Evolutionary conservation across 2,888 invertebrate genomes (phyloP).

Genomic region (Phytoseiulus persimilis): DNA sequence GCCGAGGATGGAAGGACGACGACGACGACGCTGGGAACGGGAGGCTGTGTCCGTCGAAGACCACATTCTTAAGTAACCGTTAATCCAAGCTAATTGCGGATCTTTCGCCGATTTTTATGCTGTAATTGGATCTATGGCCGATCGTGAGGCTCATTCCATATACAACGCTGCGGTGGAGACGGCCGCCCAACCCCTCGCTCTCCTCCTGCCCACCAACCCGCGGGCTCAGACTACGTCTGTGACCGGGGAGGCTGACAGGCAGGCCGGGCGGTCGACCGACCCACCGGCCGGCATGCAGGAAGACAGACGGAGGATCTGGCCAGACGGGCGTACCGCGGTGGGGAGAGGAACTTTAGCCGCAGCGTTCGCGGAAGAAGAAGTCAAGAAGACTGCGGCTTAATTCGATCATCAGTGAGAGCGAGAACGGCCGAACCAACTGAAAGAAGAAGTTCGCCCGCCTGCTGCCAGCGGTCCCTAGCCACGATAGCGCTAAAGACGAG

Average conservation of each 20-base stretch:
- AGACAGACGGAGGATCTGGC: background rate
- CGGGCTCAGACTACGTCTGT: background rate
- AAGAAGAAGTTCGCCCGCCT: background rate
- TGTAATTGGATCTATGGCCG: constrained; percentile 33
- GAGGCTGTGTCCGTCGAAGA: background rate
- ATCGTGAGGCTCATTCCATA: constrained; percentile 34
- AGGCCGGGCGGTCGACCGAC: background rate
- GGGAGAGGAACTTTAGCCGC: background rate
- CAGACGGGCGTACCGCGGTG: background rate
- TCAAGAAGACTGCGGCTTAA: background rate
- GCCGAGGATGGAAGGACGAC: background rate
- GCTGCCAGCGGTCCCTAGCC: background rate
- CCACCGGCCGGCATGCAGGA: background rate
- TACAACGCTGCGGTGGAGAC: background rate
- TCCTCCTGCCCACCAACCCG: background rate
- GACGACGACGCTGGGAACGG: background rate
- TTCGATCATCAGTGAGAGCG: background rate
- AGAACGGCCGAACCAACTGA: background rate
- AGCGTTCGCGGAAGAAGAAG: background rate
- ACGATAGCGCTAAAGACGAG: background rate
- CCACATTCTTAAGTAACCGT: constrained; percentile 14
- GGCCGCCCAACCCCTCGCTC: background rate
- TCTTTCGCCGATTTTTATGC: constrained; percentile 36
- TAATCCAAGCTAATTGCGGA: constrained; percentile 32
- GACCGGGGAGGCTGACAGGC: background rate